Conservation (phyloP, 2,113 vertebrate genomes). For the Eleginops maclovinus region DNA sequence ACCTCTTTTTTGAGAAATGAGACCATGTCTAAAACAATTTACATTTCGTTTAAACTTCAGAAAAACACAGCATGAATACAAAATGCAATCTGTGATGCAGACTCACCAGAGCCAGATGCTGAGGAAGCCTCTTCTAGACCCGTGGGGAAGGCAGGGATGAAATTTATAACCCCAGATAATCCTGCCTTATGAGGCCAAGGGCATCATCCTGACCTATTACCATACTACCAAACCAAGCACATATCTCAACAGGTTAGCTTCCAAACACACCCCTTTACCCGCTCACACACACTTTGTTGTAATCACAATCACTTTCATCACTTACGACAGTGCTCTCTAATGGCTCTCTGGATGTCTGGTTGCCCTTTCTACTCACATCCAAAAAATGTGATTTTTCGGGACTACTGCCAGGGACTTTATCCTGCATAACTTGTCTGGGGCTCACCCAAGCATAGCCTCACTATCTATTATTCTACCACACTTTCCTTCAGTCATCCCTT, state of each 20-base stretch:
- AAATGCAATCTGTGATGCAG: slow-evolving; percentile 11
- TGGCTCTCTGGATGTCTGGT: slow-evolving; percentile 63
- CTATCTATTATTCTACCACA: slow-evolving; percentile 67
- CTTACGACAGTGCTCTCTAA: slow-evolving; percentile 45
- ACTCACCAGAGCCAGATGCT: slow-evolving; percentile 72
- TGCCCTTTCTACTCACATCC: slow-evolving; percentile 48
- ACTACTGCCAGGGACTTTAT: slow-evolving; percentile 76
- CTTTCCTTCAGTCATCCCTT: slow-evolving; percentile 44
- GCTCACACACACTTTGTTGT: slow-evolving; percentile 33
- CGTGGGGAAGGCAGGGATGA: slow-evolving; percentile 60
- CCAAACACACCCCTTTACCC: slow-evolving; percentile 6
- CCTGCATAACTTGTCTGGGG: slow-evolving; percentile 69
- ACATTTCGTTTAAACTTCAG: background rate
- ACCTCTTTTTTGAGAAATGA: background rate
- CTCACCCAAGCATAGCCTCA: slow-evolving; percentile 59
- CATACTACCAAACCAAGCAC: slow-evolving; percentile 24
- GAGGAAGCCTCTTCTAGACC: slow-evolving; percentile 59
- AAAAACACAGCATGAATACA: slow-evolving; percentile 10
- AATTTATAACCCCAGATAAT: slow-evolving; percentile 81
- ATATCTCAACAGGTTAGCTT: slow-evolving; percentile 30
- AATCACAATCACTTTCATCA: slow-evolving; percentile 64
- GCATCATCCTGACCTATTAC: slow-evolving; percentile 65
- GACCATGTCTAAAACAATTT: background rate
- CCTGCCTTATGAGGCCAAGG: slow-evolving; percentile 80
- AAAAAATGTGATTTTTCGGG: slow-evolving; percentile 75